Percentiles rank a stretch among this genome's conserved stretches.
These are phyloP conservation scores for Chloebia gouldiae DNA, from an alignment of 2,113 vertebrate species.

Conservation along the genomic window DNA sequence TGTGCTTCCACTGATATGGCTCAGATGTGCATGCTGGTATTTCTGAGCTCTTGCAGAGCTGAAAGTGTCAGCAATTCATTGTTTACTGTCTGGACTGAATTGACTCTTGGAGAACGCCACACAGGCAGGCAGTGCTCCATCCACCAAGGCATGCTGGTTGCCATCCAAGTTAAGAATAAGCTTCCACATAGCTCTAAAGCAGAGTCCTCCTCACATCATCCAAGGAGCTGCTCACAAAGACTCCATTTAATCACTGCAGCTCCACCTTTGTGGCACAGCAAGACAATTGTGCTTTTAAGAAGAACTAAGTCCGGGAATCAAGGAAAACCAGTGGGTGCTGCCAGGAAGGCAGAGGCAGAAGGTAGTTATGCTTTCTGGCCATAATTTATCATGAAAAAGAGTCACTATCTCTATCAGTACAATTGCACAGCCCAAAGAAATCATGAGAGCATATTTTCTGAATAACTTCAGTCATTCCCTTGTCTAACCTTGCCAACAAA, in stretches of 20 bases:
- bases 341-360: rapidly evolving
- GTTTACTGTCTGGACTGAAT: slow-evolving; percentile 47
- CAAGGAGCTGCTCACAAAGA: slow-evolving; percentile 9
- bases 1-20: background rate
- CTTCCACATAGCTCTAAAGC: background rate
- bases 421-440: background rate
- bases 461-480: background rate
- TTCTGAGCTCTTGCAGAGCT: slow-evolving; percentile 30
- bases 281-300: slow-evolving; percentile 7
- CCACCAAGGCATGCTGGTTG: background rate
- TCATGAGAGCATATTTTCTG: background rate
- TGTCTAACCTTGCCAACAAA: background rate
- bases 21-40: background rate
- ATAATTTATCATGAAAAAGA: background rate
- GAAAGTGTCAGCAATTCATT: slow-evolving; percentile 43
- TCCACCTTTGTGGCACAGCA: background rate
- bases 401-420: background rate
- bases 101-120: background rate
- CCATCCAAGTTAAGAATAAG: background rate
- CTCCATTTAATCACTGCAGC: background rate
- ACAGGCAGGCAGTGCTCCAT: background rate
- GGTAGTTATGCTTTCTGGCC: background rate
- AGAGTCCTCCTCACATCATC: background rate
- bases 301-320: background rate
- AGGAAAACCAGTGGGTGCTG: background rate